Conservation (phyloP, 2,113 vertebrate species). For the Plecturocebus donacophilus region DNA sequence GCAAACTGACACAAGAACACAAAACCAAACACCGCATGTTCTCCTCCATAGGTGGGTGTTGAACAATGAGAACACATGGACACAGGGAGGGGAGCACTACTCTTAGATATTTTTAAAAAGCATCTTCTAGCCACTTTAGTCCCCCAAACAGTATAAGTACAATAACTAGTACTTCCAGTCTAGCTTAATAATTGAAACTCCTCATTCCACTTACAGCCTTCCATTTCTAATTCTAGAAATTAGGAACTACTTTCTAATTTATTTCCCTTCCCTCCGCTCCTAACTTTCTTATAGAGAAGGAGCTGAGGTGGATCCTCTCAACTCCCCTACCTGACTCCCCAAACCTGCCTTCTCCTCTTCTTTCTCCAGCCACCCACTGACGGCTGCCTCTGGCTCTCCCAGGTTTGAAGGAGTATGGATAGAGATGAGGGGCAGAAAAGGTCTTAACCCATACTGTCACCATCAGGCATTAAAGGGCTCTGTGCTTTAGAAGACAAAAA, state of each 20-base stretch:
- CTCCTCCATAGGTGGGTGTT: too few relatives aligned
- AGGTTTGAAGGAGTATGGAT: not conserved
- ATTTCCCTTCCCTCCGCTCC: not conserved
- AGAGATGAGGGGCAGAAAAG: not conserved
- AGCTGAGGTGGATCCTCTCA: not conserved
- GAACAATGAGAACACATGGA: too few relatives aligned
- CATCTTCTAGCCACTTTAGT: not conserved
- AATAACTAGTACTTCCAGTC: not conserved
- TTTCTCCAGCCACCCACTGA: not conserved
- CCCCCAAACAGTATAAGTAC: not conserved
- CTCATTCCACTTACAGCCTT: not conserved
- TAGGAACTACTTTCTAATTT: too few relatives aligned
- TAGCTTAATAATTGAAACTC: not conserved
- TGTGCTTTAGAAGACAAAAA: not conserved
- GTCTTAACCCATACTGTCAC: not conserved
- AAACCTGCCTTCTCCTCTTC: not conserved
- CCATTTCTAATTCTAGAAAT: not conserved
- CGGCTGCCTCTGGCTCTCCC: not conserved
- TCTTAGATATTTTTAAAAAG: not conserved
- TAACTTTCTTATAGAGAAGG: not conserved
- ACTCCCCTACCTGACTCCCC: not conserved
- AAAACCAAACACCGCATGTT: too few relatives aligned
- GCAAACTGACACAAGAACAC: too few relatives aligned
- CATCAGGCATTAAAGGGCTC: not conserved
- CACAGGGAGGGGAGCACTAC: too few relatives aligned